Conservation (phyloP, 2,888 invertebrate species). For the Troilus luridus region DNA sequence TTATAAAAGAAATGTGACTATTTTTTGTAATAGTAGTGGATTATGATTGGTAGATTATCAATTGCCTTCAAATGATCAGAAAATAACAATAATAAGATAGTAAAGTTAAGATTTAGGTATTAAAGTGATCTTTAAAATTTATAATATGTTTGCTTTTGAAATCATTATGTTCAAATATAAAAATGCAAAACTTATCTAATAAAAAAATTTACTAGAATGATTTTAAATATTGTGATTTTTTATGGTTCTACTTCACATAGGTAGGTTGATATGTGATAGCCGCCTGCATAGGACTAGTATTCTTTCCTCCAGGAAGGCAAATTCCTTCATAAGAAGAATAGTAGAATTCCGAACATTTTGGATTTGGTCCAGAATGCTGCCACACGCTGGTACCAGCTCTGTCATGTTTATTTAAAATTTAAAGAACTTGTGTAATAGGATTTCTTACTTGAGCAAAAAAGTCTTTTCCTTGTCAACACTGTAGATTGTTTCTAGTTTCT, state of each 20-base stretch:
- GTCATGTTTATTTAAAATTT: conserved; percentile 25
- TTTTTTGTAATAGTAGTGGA: neutral
- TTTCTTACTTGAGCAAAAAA: neutral
- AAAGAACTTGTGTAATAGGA: neutral
- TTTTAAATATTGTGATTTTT: too few relatives aligned
- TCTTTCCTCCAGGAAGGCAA: conserved; percentile 50
- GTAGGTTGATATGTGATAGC: neutral
- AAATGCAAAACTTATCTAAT: too few relatives aligned
- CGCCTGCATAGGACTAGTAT: neutral
- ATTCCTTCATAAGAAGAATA: conserved; percentile 43
- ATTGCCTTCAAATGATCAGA: too few relatives aligned
- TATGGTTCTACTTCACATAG: too few relatives aligned
- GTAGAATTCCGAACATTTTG: conserved; percentile 56
- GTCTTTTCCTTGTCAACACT: neutral
- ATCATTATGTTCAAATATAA: too few relatives aligned
- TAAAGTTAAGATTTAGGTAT: too few relatives aligned
- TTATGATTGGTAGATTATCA: too few relatives aligned
- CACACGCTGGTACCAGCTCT: neutral
- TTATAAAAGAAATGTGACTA: neutral
- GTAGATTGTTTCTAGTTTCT: neutral
- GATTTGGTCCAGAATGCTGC: conserved; percentile 19
- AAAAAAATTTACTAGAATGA: too few relatives aligned
- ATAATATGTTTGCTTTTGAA: too few relatives aligned
- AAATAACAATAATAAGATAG: too few relatives aligned
- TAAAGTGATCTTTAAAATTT: too few relatives aligned